Evolutionary conservation across 2,888 invertebrate genomes (phyloP), one percentile per base, ranked within the genome.

Genomic region (Dione juno): DNA sequence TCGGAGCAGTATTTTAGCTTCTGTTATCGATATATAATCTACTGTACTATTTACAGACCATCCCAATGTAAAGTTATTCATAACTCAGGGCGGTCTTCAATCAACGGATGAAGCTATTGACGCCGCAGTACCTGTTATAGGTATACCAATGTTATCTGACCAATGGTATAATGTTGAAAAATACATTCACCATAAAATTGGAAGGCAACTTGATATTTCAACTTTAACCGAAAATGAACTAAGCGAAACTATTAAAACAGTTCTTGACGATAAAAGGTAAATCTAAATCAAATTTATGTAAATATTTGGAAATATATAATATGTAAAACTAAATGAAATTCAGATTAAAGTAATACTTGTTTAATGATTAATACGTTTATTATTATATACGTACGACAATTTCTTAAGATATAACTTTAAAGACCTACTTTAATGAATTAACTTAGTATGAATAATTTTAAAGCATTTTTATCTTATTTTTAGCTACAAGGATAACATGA

Each of bases 11-110:
- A n/a, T n/a, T n/a, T n/a, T n/a, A n/a, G n/a, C n/a, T n/a, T n/a
- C n/a, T n/a, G n/a, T n/a, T n/a, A 1, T 28, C 21, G 13, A 52
- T 3, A 10, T 48, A 48, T 10, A 48, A 10, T n/a, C 9, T 43
- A 10, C n/a, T 13, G 14, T 68, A 57, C 14, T 21, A 41, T 74
- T 74, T 45, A 0, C 69, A 87, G 87, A 58, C n/a, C 93, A 94
- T 77, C 85, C 88, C 7, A 93, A 93, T 66, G 69, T 93, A 0
- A 92, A 91, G 75, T 16, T 83, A 1, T 85, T 84, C 57, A 83
- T 92, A 37, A 89, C 88, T 1, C 91, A 92, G 82, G 89, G 87
- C 41, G 92, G 92, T 14, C 71, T 89, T 0, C 89, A 90, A 71
- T 91, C 92, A 0, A 82, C 88, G 0, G 88, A 90, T 58, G 92